phyloP scores from a whole-genome alignment of 92 coral and sea anemone species.

The Galaxea fascicularis region DNA sequence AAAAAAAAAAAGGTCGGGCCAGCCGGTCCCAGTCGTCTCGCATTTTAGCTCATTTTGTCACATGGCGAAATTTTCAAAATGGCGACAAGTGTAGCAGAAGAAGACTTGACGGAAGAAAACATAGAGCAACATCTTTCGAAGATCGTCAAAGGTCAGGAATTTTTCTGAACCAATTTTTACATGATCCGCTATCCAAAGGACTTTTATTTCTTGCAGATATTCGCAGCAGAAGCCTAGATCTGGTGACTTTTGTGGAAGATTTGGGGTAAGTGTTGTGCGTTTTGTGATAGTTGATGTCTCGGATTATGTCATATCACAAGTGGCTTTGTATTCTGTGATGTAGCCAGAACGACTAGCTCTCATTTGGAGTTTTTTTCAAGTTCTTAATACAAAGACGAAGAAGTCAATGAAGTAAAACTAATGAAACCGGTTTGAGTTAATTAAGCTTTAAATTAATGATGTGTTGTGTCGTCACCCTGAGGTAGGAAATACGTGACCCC shows the following conservation, averaged over 20 bases:
- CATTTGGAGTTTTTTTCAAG: neutral
- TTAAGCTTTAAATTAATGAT: too few relatives aligned
- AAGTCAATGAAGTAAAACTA: too few relatives aligned
- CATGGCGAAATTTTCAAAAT: slow-evolving; percentile 33
- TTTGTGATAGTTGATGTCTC: neutral
- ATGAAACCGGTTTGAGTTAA: too few relatives aligned
- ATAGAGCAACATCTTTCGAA: slow-evolving; percentile 16
- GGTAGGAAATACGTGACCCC: neutral
- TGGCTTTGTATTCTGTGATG: neutral
- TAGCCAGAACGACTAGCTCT: neutral
- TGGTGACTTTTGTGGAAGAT: slow-evolving; percentile 65
- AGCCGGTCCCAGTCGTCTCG: slow-evolving; percentile 4
- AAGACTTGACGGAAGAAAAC: slow-evolving; percentile 6
- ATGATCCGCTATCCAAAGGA: neutral
- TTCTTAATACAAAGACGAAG: neutral
- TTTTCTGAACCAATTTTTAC: neutral
- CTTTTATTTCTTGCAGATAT: slow-evolving; percentile 43
- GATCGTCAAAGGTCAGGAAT: slow-evolving; percentile 24
- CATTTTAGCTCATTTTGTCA: slow-evolving; percentile 5
- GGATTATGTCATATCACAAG: slow-evolving; percentile 1
- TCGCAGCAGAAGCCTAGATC: slow-evolving; percentile 36
- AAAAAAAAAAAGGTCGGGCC: too few relatives aligned
- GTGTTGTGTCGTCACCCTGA: too few relatives aligned
- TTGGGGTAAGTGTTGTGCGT: slow-evolving; percentile 62
- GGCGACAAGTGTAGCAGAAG: slow-evolving; percentile 11